phyloP scores from a whole-genome alignment of 2,888 invertebrate genomes.

The Schrankia costaestrigalis region DNA sequence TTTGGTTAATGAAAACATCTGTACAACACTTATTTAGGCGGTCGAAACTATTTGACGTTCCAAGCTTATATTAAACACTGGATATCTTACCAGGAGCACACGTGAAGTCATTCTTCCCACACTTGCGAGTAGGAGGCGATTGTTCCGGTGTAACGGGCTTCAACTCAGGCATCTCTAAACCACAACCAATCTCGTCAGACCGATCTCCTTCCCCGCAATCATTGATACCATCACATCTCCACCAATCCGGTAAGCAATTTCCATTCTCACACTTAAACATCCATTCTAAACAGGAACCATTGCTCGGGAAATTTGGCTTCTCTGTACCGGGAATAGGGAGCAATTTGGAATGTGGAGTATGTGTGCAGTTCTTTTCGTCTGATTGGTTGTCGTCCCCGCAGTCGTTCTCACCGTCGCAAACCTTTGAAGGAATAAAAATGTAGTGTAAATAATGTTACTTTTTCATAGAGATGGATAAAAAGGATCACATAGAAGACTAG shows the following conservation, averaged over 20 bases:
- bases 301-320: slow-evolving; percentile 49
- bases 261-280: slow-evolving; percentile 88
- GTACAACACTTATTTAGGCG: too few species aligned
- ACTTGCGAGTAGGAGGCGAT: slow-evolving; percentile 38
- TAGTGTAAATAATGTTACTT: neutral
- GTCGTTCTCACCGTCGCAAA: slow-evolving; percentile 86
- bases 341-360: slow-evolving; percentile 49
- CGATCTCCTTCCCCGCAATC: slow-evolving; percentile 89
- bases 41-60: too few species aligned
- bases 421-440: slow-evolving; percentile 42
- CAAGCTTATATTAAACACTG: neutral
- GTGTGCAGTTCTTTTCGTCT: slow-evolving; percentile 86
- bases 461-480: neutral
- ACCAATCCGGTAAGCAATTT: slow-evolving; percentile 88
- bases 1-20: too few species aligned
- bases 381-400: slow-evolving; percentile 83
- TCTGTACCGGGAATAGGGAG: slow-evolving; percentile 47
- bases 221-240: slow-evolving; percentile 88
- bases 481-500: neutral
- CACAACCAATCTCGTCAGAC: slow-evolving; percentile 86
- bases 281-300: slow-evolving; percentile 84
- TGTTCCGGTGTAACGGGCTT: slow-evolving; percentile 45
- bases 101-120: slow-evolving; percentile 67
- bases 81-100: slow-evolving; percentile 60
- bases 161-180: slow-evolving; percentile 38